phyloP scores from a whole-genome alignment of 2,888 invertebrate species.

The Athripsodes cinereus region DNA sequence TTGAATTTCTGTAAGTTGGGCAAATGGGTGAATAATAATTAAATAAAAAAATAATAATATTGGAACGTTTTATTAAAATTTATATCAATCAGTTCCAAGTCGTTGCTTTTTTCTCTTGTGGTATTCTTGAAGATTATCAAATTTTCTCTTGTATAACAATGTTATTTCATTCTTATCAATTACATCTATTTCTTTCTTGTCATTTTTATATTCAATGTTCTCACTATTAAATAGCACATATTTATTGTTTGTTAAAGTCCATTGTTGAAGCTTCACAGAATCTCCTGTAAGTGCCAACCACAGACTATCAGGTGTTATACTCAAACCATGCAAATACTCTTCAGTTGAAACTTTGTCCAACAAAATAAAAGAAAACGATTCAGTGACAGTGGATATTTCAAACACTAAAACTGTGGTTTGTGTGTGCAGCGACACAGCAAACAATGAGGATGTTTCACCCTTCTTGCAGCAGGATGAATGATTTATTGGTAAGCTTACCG shows the following conservation, averaged over 20 bases:
- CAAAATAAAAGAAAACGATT: constrained; percentile 32
- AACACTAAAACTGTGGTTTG: constrained; percentile 48
- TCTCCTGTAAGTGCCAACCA: not conserved
- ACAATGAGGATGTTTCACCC: constrained; percentile 38
- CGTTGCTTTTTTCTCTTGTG: constrained; percentile 68
- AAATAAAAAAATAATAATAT: too few species aligned
- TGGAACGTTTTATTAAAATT: not conserved
- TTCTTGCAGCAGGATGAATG: constrained; percentile 38
- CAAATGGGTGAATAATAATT: too few species aligned
- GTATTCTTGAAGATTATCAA: constrained; percentile 76
- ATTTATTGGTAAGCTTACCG: constrained; percentile 48
- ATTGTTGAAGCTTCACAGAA: not conserved
- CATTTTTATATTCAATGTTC: constrained; percentile 4
- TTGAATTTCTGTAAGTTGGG: too few species aligned
- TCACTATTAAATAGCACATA: constrained; percentile 24
- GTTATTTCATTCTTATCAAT: constrained; percentile 40
- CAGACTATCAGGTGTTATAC: constrained; percentile 28
- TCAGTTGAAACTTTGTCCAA: constrained; percentile 40
- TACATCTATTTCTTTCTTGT: constrained; percentile 16
- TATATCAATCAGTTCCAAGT: constrained; percentile 40
- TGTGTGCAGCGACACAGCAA: constrained; percentile 49
- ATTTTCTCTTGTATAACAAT: constrained; percentile 68
- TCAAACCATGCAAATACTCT: constrained; percentile 42
- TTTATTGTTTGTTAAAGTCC: not conserved
- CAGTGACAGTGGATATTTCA: constrained; percentile 33